Conservation (phyloP, 2,888 invertebrate species). For the Schizotus pectinicornis region DNA sequence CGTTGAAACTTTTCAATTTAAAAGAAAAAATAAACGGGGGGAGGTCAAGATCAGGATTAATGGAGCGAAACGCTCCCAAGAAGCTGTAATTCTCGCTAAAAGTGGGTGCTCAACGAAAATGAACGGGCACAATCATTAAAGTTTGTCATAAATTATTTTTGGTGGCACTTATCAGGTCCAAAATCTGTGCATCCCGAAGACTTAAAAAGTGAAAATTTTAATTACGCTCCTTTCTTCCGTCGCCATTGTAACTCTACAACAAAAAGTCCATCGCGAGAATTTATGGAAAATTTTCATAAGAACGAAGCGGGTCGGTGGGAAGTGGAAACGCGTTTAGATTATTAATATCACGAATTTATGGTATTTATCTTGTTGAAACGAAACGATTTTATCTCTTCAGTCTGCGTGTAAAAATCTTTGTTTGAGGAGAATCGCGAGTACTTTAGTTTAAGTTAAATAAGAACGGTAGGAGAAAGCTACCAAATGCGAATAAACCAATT, state of each 20-base stretch:
- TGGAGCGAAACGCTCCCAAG: too few relatives aligned
- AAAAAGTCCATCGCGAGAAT: slow-evolving; percentile 5
- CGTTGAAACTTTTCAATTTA: too few relatives aligned
- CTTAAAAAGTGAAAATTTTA: slow-evolving; percentile 13
- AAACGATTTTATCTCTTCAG: slow-evolving; percentile 16
- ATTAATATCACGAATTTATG: too few relatives aligned
- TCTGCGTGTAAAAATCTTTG: slow-evolving; percentile 20
- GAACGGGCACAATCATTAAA: slow-evolving; percentile 3
- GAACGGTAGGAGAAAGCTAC: slow-evolving; percentile 43
- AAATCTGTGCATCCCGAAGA: slow-evolving; percentile 1
- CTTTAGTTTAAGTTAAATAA: slow-evolving; percentile 36
- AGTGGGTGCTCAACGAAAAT: too few relatives aligned
- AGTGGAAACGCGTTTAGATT: neutral
- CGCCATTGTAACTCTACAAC: slow-evolving; percentile 1
- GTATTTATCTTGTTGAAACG: slow-evolving; percentile 21
- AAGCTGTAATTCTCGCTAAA: too few relatives aligned
- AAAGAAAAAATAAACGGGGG: too few relatives aligned
- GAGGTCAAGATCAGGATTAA: too few relatives aligned
- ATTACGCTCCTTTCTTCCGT: neutral
- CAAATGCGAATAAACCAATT: slow-evolving; percentile 56
- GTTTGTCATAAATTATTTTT: slow-evolving; percentile 11
- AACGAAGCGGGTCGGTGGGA: slow-evolving; percentile 9
- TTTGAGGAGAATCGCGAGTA: slow-evolving; percentile 21
- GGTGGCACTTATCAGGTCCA: slow-evolving; percentile 6
- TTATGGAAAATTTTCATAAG: slow-evolving; percentile 10